These are phyloP conservation scores for Drosophila miranda DNA, from an alignment of 1,140 invertebrate species.

Conservation along the genomic window DNA sequence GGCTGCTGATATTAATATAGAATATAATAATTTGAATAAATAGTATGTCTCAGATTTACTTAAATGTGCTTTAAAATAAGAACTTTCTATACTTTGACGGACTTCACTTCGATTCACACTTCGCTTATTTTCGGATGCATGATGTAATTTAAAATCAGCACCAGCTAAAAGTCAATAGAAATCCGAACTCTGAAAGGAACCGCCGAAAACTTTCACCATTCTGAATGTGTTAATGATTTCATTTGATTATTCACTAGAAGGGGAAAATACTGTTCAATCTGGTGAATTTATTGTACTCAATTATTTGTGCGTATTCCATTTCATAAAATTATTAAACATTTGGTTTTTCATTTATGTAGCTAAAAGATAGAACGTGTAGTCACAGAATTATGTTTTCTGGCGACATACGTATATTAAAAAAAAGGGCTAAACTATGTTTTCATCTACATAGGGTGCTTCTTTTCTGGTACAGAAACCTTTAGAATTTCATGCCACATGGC, in stretches of 20 bases:
- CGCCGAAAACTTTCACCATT: slow-evolving; percentile 71
- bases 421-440: too few species aligned
- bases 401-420: too few species aligned
- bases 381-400: too few species aligned
- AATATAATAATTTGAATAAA: too few species aligned
- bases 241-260: slow-evolving; percentile 55
- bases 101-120: slow-evolving; percentile 40
- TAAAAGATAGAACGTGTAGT: too few species aligned
- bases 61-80: slow-evolving; percentile 4
- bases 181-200: slow-evolving; percentile 25
- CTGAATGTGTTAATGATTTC: slow-evolving; percentile 68
- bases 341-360: too few species aligned
- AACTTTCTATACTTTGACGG: slow-evolving; percentile 24
- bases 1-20: too few species aligned
- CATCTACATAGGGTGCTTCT: too few species aligned
- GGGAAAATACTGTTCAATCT: slow-evolving; percentile 19
- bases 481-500: too few species aligned
- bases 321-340: too few species aligned
- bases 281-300: slow-evolving; percentile 29
- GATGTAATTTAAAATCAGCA: slow-evolving; percentile 57
- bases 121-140: slow-evolving; percentile 40
- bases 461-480: too few species aligned
- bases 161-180: slow-evolving; percentile 51
- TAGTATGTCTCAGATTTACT: too few species aligned
- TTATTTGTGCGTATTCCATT: slow-evolving; percentile 23